phyloP scores from a whole-genome alignment of 2,113 vertebrate genomes.

The Ranitomeya imitator region DNA sequence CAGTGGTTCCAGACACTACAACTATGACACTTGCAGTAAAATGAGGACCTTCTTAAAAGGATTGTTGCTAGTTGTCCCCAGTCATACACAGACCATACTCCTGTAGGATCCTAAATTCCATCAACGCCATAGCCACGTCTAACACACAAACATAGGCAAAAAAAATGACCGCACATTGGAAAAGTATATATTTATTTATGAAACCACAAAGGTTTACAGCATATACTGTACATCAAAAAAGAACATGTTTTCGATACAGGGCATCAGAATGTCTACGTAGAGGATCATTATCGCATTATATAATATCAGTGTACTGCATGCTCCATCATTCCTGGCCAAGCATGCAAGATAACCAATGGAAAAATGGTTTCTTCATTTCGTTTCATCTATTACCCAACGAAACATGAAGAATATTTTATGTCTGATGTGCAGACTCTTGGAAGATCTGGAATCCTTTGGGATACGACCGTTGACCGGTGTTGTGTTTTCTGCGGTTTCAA shows the following conservation, averaged over 20 bases:
- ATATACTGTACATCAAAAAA: slow-evolving; percentile 44
- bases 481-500: not conserved
- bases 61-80: too few relatives aligned
- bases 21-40: too few relatives aligned
- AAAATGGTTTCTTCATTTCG: not conserved
- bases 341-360: not conserved
- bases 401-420: not conserved
- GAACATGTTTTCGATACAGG: slow-evolving; percentile 8
- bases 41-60: too few relatives aligned
- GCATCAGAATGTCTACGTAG: not conserved
- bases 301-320: slow-evolving; percentile 9
- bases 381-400: not conserved
- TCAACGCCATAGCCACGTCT: not conserved
- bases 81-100: not conserved
- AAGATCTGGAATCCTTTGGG: slow-evolving; percentile 38
- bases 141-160: not conserved
- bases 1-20: too few relatives aligned
- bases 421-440: slow-evolving; percentile 8
- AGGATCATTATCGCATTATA: not conserved
- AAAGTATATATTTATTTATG: slow-evolving; percentile 28
- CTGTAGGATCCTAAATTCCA: not conserved
- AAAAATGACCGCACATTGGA: not conserved
- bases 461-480: not conserved
- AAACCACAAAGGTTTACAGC: slow-evolving; percentile 26
- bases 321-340: not conserved